Evolutionary conservation across 2,888 invertebrate genomes (phyloP).

Genomic region (Ceraclea dissimilis): DNA sequence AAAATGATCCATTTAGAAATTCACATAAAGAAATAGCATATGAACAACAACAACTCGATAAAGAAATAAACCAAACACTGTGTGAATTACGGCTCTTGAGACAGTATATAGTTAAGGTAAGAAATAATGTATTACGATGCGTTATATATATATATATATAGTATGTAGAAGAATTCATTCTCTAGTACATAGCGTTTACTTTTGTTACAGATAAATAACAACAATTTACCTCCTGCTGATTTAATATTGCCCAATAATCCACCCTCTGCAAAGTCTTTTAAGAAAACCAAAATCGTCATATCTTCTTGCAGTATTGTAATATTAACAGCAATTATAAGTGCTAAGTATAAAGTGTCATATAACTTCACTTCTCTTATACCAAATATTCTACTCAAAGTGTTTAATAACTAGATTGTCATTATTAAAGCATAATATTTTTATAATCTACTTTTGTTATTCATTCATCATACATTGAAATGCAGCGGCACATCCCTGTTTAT

Average conservation of each 20-base stretch:
- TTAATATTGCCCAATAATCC: slow-evolving; percentile 37
- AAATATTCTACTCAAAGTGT: too few relatives aligned
- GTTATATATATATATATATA: too few relatives aligned
- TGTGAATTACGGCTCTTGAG: slow-evolving; percentile 1
- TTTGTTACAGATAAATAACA: slow-evolving; percentile 41
- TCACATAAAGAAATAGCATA: background rate
- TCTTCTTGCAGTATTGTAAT: background rate
- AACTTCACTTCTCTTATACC: too few relatives aligned
- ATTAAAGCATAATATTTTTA: too few relatives aligned
- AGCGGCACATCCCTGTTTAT: too few relatives aligned
- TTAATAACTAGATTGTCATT: too few relatives aligned
- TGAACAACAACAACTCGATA: background rate
- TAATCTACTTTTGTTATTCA: too few relatives aligned
- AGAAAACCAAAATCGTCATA: slow-evolving; percentile 10
- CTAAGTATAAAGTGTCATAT: background rate
- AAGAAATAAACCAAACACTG: background rate
- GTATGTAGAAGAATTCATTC: too few relatives aligned
- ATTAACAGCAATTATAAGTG: slow-evolving; percentile 1
- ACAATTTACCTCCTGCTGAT: slow-evolving; percentile 42
- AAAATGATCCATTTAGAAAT: background rate
- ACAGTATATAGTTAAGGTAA: slow-evolving; percentile 5
- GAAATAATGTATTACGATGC: background rate
- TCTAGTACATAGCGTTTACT: too few relatives aligned
- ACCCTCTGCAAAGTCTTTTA: slow-evolving; percentile 9
- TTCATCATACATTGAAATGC: too few relatives aligned